A percentile compares a stretch with the other conserved stretches of the same genome.
Evolutionary conservation across 2,113 vertebrate species (phyloP).

Genomic region (Ceuthmochares aereus): DNA sequence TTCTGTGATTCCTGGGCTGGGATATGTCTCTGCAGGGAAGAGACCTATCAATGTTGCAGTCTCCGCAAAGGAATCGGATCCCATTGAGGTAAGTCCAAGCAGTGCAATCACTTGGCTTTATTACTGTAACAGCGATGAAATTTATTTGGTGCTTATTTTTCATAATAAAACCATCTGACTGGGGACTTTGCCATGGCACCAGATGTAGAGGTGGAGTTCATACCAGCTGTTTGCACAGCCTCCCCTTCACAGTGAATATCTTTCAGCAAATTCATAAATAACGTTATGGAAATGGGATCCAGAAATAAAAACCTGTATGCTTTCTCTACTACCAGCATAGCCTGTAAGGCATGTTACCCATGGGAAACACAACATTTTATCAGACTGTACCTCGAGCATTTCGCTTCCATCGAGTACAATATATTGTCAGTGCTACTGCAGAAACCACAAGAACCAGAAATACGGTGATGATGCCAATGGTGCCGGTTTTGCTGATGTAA

Average conservation of each 20-base stretch:
- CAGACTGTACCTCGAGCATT: background rate
- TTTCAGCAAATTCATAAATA: background rate
- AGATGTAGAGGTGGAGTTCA: background rate
- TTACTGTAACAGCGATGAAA: background rate
- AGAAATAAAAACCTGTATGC: background rate
- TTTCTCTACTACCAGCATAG: background rate
- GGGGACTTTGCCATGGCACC: accelerated
- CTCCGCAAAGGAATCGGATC: background rate
- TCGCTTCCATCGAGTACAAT: accelerated
- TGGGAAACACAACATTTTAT: background rate
- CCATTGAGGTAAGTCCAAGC: background rate
- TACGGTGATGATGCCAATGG: accelerated
- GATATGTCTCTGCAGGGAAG: background rate
- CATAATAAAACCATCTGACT: background rate
- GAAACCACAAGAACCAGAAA: accelerated
- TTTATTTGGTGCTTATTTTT: background rate
- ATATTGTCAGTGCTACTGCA: accelerated
- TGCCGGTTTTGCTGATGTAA: accelerated
- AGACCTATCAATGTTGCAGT: background rate
- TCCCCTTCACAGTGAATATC: background rate
- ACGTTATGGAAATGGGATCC: background rate
- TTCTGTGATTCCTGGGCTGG: too few relatives aligned
- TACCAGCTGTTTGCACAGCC: background rate
- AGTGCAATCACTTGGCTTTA: background rate
- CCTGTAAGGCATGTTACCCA: background rate